phyloP scores from a whole-genome alignment of 2,113 vertebrate species.

The Heterochromis multidens region DNA sequence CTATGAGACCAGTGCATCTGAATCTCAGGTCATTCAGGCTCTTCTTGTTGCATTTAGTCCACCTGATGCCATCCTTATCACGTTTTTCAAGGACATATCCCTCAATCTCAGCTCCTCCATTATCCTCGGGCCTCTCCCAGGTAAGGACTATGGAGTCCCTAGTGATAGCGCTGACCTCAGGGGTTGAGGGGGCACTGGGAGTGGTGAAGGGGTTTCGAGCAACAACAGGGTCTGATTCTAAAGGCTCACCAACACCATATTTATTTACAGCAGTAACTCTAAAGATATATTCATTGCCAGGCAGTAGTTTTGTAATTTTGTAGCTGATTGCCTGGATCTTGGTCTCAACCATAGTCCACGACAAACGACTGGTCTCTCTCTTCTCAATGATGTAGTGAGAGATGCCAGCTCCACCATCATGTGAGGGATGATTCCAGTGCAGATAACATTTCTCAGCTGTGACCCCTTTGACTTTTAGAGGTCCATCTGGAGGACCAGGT shows the following conservation, averaged over 20 bases:
- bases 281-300: conserved; percentile 98
- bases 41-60: conserved; percentile 98
- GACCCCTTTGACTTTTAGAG: conserved; percentile 89
- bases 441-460: conserved; percentile 96
- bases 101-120: conserved; percentile 94
- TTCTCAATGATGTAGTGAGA: conserved; percentile 97
- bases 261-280: conserved; percentile 97
- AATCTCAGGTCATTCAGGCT: conserved; percentile 87
- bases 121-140: conserved; percentile 88
- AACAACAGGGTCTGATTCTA: conserved; percentile 91
- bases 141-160: conserved; percentile 93
- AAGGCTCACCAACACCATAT: conserved; percentile 91
- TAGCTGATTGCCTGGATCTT: conserved; percentile 92
- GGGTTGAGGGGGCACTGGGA: conserved; percentile 87
- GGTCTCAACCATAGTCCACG: conserved; percentile 95
- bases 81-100: conserved; percentile 96
- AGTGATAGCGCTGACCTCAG: conserved; percentile 87
- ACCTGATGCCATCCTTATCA: conserved; percentile 94
- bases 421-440: conserved; percentile 90
- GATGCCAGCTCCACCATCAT: conserved; percentile 92
- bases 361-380: conserved; percentile 95
- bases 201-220: conserved; percentile 91
- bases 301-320: conserved; percentile 94
- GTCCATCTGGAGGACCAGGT: conserved; percentile 93
- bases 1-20: conserved; percentile 88